Base-by-base conservation (phyloP, 2,888 invertebrate species). In the Lasius fuliginosus region DNA sequence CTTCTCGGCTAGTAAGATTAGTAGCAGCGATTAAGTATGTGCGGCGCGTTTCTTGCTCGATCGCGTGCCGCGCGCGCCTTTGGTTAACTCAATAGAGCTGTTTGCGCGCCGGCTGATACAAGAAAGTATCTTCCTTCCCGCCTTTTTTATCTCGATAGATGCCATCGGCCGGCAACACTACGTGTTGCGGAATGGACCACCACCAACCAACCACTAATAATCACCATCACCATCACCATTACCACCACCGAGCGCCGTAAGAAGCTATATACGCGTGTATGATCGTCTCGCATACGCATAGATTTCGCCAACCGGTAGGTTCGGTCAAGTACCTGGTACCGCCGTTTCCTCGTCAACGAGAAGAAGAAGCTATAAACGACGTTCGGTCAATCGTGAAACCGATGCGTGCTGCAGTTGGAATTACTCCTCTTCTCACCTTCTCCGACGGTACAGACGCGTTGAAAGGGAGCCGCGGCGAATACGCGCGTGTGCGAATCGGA, bases 141-240 rank as follows among this genome's bases (percentile, higher is more conserved):
- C 60, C 64, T 27, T 27, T 58, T 46, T 58, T 58, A 69, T 40
- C 33, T 53, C 46, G 82, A 65, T 60, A 12, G 83, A 46, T 75
- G 73, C 79, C 79, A 65, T 56, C 67, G 53, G 64, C 85, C 82
- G 85, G 69, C 15, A 58, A 68, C 71, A 58, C 68, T 67, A 33
- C 36, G 83, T 77, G 53, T 77, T 62, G 79, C 73, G 69, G 75
- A 64, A 71, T 53, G 68, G 83, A 83, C 83, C 64, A 79, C 71
- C 79, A 79, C 79, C 79, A 56, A 79, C 79, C 79, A 30, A 79
- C 65, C 65, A 84, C 84, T 58, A 79, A 15, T 60, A 71, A 79
- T 79, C 79, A 79, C 71, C 79, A 79, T 79, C 77, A 77, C 77
- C 84, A 73, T 42, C 82, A 77, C 69, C 64, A 68, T 75, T 49